Base-by-base conservation (phyloP, 2,113 vertebrate genomes). In the Zapus hudsonius region DNA sequence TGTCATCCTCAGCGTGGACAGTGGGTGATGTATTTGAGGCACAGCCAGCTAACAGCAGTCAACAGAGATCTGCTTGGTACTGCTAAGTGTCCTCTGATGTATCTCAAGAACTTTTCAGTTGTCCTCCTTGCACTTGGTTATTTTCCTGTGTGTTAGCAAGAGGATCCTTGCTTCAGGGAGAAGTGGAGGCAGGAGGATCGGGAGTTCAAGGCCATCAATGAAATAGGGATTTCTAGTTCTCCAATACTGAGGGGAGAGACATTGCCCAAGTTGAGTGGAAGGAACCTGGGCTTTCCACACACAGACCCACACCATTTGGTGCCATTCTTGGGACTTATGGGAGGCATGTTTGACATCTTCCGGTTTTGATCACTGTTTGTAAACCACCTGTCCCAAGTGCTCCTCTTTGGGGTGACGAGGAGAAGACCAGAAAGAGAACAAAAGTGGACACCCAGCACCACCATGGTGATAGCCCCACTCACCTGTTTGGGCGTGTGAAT, bases 361-460 rank as follows among this genome's bases (percentile, higher is more conserved):
- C 52, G 20, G 55, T 22, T 36, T 70, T 85, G 33, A 36, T 40
- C 38, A 31, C n/a, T 4, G 5, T 84, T 85, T 72, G 52, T 40
- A 23, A 15, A 13, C 38, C 16, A 61, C 15, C 23, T 27, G 9
- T 61, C 16, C 29, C 8, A 55, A 15, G 11, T 52, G 16, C 29
- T 63, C 23, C 16, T 27, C 36, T 73, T 42, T 42, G 55, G 11
- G 44, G 36, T 36, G 29, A 36, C 25, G 47, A 40, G 40, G 57
- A 82, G 80, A 78, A 27, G 40, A 42, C 7, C 42, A 55, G 36
- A 63, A 29, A 22, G 16, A 1, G 16, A 33, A 42, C 61, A 89
- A 55, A 1, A 33, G 16, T 17, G 16, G 40, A 2, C n/a, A n/a
- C n/a, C n/a, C n/a, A 12, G 13, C 15, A 9, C 13, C 1, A 40